A percentile compares a stretch with the other conserved stretches of the same genome.
phyloP scores from a whole-genome alignment of 1,140 invertebrate species.

The Sesamia nonagrioides region DNA sequence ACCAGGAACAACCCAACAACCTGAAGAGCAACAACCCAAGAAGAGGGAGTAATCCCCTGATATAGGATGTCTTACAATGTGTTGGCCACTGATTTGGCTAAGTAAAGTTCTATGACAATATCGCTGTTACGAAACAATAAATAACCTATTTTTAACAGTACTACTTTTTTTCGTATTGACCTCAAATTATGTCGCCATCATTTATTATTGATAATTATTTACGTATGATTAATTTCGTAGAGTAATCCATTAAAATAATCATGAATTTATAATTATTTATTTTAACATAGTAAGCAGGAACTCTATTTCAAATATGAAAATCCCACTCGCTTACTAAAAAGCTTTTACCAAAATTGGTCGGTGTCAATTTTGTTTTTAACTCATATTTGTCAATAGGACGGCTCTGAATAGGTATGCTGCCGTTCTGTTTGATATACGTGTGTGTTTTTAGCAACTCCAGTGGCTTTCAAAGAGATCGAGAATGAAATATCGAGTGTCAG shows the following conservation, averaged over 20 bases:
- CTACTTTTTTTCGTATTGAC: too few species aligned
- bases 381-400: neutral
- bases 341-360: neutral
- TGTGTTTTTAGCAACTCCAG: neutral
- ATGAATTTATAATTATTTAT: neutral
- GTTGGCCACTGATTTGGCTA: too few species aligned
- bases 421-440: neutral
- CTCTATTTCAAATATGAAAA: neutral
- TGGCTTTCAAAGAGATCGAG: neutral
- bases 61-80: too few species aligned
- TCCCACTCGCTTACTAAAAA: neutral
- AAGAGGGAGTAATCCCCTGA: too few species aligned
- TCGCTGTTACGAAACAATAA: too few species aligned
- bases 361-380: constrained; percentile 18
- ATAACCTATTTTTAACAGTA: too few species aligned
- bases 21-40: too few species aligned
- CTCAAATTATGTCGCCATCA: too few species aligned
- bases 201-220: too few species aligned
- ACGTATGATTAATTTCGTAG: neutral
- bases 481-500: constrained; percentile 10
- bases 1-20: too few species aligned
- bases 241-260: too few species aligned
- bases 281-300: neutral
- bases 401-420: neutral
- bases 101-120: too few species aligned